These are phyloP conservation scores for Poliocrania exsul DNA, from an alignment of 2,797 vertebrate genomes.

Conservation along the genomic window DNA sequence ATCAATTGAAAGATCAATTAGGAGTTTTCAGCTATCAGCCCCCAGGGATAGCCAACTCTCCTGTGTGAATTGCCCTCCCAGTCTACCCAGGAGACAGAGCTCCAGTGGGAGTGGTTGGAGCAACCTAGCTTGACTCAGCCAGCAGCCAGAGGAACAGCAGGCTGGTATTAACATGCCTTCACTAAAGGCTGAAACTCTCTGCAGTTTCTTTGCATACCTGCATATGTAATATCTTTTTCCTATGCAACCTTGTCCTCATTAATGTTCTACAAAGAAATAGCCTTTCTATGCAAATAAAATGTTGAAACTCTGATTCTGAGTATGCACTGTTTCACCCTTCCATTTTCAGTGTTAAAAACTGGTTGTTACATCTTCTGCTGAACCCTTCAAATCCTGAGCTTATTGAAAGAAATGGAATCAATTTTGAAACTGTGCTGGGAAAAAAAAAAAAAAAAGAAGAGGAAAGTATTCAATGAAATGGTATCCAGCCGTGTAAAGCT, in stretches of 20 bases:
- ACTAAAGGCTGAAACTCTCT: not conserved
- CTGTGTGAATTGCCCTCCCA: not conserved
- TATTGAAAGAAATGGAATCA: slow-evolving; percentile 51
- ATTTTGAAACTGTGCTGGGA: slow-evolving; percentile 58
- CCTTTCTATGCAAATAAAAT: slow-evolving; percentile 33
- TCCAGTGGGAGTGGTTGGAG: not conserved
- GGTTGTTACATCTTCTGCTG: slow-evolving; percentile 41
- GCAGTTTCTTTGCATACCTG: not conserved
- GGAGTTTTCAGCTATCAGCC: not conserved
- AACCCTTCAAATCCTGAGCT: slow-evolving; percentile 43
- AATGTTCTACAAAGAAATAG: slow-evolving; percentile 24
- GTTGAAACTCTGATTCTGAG: slow-evolving; percentile 23
- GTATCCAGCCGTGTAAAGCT: slow-evolving; percentile 56
- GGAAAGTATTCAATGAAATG: slow-evolving; percentile 51
- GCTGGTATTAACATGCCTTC: not conserved
- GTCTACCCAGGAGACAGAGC: not conserved
- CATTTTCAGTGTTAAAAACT: slow-evolving; percentile 57
- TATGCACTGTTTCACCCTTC: slow-evolving; percentile 26
- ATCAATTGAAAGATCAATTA: not conserved
- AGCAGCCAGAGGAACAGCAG: not conserved
- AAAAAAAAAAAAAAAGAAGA: slow-evolving; percentile 28
- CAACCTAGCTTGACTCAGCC: not conserved
- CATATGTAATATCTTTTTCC: not conserved
- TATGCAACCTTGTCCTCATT: slow-evolving; percentile 1
- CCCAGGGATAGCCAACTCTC: not conserved